Percentiles rank a stretch among this genome's conserved stretches.
Conservation (phyloP, 1,140 invertebrate species). For the Heliconius nattereri region DNA sequence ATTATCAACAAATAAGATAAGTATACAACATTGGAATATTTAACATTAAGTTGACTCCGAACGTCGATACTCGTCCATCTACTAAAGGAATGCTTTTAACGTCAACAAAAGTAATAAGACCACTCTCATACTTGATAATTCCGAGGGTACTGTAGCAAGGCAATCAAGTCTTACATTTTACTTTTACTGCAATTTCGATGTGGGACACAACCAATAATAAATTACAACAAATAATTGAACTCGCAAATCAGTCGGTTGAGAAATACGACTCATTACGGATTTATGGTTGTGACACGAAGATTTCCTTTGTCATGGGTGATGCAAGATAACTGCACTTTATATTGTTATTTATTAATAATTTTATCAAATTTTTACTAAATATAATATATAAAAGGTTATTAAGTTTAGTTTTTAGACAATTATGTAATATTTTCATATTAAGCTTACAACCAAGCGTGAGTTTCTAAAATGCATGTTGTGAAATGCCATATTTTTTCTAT, state of each 20-base stretch:
- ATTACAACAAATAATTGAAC: constrained; percentile 31
- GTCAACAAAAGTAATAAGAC: constrained; percentile 26
- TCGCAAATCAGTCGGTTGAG: constrained; percentile 30
- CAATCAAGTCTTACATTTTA: constrained; percentile 31
- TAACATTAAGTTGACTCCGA: not conserved
- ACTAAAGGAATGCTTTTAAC: constrained; percentile 32
- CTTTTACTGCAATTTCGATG: constrained; percentile 30
- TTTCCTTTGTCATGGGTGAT: constrained; percentile 26
- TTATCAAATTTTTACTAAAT: not conserved
- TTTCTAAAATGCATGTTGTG: no score
- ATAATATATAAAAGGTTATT: no score
- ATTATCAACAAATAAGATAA: not conserved
- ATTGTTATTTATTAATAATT: not conserved
- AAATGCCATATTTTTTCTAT: no score
- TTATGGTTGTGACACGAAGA: constrained; percentile 32
- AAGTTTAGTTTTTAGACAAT: no score
- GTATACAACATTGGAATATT: constrained; percentile 6
- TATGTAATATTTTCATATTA: no score
- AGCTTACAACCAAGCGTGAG: no score
- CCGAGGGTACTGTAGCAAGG: constrained; percentile 21
- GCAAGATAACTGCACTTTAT: constrained; percentile 21
- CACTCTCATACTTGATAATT: constrained; percentile 20
- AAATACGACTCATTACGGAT: constrained; percentile 31
- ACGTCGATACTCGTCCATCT: constrained; percentile 6
- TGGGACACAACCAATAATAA: constrained; percentile 28